Conservation (phyloP, 2,113 vertebrate species). For the Oryzias woworae region DNA sequence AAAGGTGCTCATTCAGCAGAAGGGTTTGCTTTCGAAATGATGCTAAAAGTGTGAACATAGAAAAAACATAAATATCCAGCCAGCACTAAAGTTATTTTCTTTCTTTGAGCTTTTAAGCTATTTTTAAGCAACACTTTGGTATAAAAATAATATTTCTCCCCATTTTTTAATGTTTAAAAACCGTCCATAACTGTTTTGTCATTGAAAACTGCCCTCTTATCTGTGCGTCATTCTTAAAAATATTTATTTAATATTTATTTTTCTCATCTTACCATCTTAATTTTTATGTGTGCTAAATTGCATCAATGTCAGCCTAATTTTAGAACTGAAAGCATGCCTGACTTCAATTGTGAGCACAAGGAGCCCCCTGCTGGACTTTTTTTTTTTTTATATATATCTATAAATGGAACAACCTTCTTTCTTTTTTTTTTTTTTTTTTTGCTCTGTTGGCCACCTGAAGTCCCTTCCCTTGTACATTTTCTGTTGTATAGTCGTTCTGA, state of each 20-base stretch:
- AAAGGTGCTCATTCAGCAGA: neutral
- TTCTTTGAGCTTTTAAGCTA: conserved; percentile 11
- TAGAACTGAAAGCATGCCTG: conserved; percentile 17
- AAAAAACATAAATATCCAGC: too few relatives aligned
- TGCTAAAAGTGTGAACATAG: neutral
- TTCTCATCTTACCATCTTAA: conserved; percentile 28
- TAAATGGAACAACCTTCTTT: conserved; percentile 19
- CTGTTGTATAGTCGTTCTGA: conserved; percentile 32
- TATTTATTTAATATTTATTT: conserved; percentile 30
- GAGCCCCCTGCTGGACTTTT: conserved; percentile 69
- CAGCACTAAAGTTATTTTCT: neutral
- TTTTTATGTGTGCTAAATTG: conserved; percentile 38
- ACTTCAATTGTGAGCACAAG: conserved; percentile 67
- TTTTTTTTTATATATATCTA: conserved; percentile 20
- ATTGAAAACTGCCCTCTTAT: conserved; percentile 18
- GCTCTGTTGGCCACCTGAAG: conserved; percentile 31
- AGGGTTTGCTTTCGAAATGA: neutral
- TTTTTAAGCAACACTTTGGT: conserved; percentile 32
- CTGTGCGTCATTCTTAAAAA: conserved; percentile 29
- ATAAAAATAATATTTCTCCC: conserved; percentile 48
- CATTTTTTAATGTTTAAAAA: conserved; percentile 52
- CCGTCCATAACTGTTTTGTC: conserved; percentile 38
- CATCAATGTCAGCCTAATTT: conserved; percentile 30
- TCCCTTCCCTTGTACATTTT: conserved; percentile 21
- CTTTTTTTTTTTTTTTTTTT: conserved; percentile 18